Percentiles rank a stretch among this genome's conserved stretches.
These are phyloP conservation scores for Emydocephalus ijimae DNA, from an alignment of 2,113 vertebrate genomes.

Conservation along the genomic window DNA sequence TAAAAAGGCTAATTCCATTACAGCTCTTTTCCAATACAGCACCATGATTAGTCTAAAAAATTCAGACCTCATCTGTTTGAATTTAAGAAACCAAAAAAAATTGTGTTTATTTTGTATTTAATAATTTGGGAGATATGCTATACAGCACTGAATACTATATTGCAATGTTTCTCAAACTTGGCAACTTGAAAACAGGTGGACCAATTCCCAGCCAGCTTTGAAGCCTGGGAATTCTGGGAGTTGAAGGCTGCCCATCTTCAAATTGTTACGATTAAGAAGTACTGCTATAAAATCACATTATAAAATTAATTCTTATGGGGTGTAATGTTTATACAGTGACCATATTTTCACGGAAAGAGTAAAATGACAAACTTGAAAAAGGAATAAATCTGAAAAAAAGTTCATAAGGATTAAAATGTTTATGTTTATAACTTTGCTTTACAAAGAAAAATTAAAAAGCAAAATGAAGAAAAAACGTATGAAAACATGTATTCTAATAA, in stretches of 20 bases:
- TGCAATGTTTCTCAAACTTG: neutral
- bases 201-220: neutral
- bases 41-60: neutral
- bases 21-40: neutral
- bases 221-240: neutral
- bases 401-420: neutral
- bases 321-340: neutral
- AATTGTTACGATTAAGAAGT: neutral
- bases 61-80: neutral
- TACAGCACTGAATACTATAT: neutral
- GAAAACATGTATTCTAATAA: neutral
- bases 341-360: neutral
- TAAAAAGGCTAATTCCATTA: neutral
- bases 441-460: neutral
- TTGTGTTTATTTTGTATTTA: neutral
- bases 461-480: neutral
- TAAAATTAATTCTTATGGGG: neutral
- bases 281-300: neutral
- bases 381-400: neutral
- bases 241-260: neutral
- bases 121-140: neutral
- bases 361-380: neutral
- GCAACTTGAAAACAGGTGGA: neutral
- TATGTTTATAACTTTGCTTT: neutral
- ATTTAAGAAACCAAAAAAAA: neutral